phyloP scores from a whole-genome alignment of 2,888 invertebrate genomes.

The Taphrorychus bicolor region DNA sequence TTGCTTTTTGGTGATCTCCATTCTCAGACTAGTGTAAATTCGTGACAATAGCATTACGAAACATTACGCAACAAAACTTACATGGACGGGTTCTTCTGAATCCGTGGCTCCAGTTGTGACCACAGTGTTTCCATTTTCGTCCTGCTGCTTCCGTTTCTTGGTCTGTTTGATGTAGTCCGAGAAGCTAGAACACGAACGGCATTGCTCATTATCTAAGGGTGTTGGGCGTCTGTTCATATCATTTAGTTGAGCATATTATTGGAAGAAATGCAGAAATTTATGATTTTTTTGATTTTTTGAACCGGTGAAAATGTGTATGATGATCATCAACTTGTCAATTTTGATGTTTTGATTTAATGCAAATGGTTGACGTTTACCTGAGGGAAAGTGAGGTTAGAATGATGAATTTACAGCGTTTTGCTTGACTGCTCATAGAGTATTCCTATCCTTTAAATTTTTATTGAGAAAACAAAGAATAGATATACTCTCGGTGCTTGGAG shows the following conservation, averaged over 20 bases:
- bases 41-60: constrained; percentile 2
- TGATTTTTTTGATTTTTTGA: constrained; percentile 3
- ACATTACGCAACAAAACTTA: constrained; percentile 22
- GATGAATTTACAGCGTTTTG: too few relatives aligned
- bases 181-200: constrained; percentile 58
- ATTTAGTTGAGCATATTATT: constrained; percentile 28
- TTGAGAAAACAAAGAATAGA: too few relatives aligned
- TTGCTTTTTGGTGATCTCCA: constrained; percentile 34
- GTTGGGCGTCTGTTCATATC: constrained; percentile 56
- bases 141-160: constrained; percentile 46
- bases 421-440: too few relatives aligned
- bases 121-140: constrained; percentile 38
- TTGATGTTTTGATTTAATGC: constrained; percentile 12
- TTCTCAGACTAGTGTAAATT: background rate
- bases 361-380: too few relatives aligned
- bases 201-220: constrained; percentile 58
- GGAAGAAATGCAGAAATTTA: constrained; percentile 22
- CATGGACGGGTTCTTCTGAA: background rate
- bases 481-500: too few relatives aligned
- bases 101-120: constrained; percentile 1
- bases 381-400: too few relatives aligned
- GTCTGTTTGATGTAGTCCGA: constrained; percentile 57
- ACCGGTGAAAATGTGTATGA: constrained; percentile 17
- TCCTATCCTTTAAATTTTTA: too few relatives aligned
- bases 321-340: constrained; percentile 24